Base-by-base conservation (phyloP, 2,113 vertebrate species). In the Abramis brama region DNA sequence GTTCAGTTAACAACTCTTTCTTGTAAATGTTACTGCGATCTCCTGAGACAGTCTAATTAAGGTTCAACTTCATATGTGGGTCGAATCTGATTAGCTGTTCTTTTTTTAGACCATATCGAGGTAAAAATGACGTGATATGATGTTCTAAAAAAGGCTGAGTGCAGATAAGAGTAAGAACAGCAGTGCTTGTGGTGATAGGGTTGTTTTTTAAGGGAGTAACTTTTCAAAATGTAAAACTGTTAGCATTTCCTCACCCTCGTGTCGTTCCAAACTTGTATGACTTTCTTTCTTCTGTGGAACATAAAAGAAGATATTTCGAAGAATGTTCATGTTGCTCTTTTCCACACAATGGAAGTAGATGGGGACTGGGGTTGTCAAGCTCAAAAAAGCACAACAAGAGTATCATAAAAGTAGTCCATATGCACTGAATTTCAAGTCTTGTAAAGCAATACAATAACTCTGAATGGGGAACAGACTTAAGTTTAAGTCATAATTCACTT, bases 51-150 rank as follows among this genome's bases (percentile, higher is more conserved):
- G 45, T 19, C 6, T 60, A 45, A 85, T 73, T 78, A 13, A 70
- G 60, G 62, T 10, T 78, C 45, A 78, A 47, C 33, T 11, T 85
- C 21, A n/a, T 57, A 88, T 88, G 45, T 86, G 81, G 87, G 85
- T 81, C 85, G 66, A 71, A 83, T 68, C 75, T 74, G 68, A 86
- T 75, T 64, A 75, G 66, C 84, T 68, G 17, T 55, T 71, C 83
- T 79, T 77, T 78, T 79, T 82, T 55, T 86, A 77, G 79, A 47
- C 45, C 55, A 71, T 17, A 68, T 66, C 39, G 47, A 70, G 64
- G 27, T 68, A 47, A 62, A n/a, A 47, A 59, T 30, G 1, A 64
- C 36, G 3, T 21, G 27, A 71, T 36, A 4, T 9, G 36, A 76
- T 57, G 19, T 55, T 45, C n/a, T 45, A 43, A 45, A 81, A 66